A percentile compares a stretch with the other conserved stretches of the same genome.
Conservation (phyloP, 2,888 invertebrate species). For the Drosophila barbarae region DNA sequence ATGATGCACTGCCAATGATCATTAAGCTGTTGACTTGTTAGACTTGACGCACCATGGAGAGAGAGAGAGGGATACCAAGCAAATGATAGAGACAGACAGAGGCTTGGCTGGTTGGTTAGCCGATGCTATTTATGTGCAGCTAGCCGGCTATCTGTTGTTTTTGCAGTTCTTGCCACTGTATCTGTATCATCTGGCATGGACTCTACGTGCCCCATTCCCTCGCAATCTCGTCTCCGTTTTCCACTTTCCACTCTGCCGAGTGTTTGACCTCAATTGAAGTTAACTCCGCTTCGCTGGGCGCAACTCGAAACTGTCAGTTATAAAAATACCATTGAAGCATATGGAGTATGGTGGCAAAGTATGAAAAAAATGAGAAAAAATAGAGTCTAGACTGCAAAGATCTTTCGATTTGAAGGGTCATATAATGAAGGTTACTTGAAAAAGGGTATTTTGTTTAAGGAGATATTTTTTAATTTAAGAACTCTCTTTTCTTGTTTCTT, state of each 20-base stretch:
- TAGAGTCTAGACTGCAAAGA: background rate
- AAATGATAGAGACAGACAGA: conserved; percentile 4
- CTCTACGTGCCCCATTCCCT: conserved; percentile 1
- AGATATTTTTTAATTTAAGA: background rate
- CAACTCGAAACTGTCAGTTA: conserved; percentile 48
- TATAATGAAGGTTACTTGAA: background rate
- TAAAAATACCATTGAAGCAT: conserved; percentile 54
- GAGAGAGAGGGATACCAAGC: background rate
- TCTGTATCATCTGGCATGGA: conserved; percentile 48
- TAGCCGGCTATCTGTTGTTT: conserved; percentile 24
- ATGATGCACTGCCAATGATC: conserved; percentile 14
- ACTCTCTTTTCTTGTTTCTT: conserved; percentile 5
- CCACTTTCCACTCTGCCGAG: conserved; percentile 40
- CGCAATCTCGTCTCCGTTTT: conserved; percentile 6
- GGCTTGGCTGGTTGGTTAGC: conserved; percentile 19
- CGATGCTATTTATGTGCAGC: conserved; percentile 29
- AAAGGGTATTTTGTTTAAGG: no score
- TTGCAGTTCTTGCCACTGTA: conserved; percentile 25
- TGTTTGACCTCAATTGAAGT: conserved; percentile 70
- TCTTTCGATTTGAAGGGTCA: background rate
- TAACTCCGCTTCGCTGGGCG: conserved; percentile 42
- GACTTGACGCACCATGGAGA: conserved; percentile 58
- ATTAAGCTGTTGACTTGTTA: conserved; percentile 60
- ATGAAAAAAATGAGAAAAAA: no score
- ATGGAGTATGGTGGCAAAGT: conserved; percentile 8